phyloP scores from a whole-genome alignment of 2,888 invertebrate genomes.

The Salpingus planirostris region DNA sequence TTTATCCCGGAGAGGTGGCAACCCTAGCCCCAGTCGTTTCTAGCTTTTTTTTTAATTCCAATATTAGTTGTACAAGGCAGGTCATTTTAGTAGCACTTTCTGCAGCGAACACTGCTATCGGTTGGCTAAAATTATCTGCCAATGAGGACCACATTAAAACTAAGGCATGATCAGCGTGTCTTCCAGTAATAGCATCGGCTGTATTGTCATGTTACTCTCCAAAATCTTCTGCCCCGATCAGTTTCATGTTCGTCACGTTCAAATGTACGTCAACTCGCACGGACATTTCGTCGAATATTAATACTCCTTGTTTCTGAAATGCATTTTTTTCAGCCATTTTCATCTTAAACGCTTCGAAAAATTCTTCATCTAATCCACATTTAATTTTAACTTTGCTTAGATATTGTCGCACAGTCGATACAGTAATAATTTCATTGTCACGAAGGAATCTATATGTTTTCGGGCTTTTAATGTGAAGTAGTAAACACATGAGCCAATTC shows the following conservation, averaged over 20 bases:
- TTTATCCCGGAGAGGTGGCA: no score
- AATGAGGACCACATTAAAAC: constrained; percentile 16
- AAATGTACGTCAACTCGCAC: constrained; percentile 1
- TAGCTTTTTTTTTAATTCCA: constrained; percentile 1
- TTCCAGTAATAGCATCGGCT: not conserved
- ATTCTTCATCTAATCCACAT: constrained; percentile 4
- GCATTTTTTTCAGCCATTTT: constrained; percentile 2
- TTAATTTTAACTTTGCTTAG: constrained; percentile 2
- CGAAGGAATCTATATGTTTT: constrained; percentile 1
- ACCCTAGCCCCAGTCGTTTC: no score
- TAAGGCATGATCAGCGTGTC: constrained; percentile 12
- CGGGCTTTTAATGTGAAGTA: constrained; percentile 3
- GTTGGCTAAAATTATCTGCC: constrained; percentile 13
- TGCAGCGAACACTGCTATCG: constrained; percentile 16
- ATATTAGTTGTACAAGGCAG: constrained; percentile 2
- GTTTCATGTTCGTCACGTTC: constrained; percentile 3
- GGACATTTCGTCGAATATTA: constrained; percentile 4
- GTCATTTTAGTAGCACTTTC: constrained; percentile 11
- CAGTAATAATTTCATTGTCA: not conserved
- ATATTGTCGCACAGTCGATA: not conserved
- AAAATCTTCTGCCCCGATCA: constrained; percentile 4
- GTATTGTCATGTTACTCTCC: constrained; percentile 3
- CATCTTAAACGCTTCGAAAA: constrained; percentile 6
- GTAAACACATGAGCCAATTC: constrained; percentile 2
- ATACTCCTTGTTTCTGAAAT: constrained; percentile 4